Base-by-base conservation (phyloP, 2,113 vertebrate species). In the Gavialis gangeticus region DNA sequence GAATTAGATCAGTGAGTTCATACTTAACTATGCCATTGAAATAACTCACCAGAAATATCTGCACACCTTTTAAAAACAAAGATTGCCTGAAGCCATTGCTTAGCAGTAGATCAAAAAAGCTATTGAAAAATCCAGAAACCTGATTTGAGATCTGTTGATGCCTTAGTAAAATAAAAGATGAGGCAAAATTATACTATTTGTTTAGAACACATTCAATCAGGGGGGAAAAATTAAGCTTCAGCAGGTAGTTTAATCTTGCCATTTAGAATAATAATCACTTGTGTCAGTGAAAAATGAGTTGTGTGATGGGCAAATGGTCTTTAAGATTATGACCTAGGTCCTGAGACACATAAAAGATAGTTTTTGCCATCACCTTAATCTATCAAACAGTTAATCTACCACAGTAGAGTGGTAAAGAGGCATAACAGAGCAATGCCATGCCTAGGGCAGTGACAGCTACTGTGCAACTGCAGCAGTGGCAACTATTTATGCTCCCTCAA, bases 1-100 rank as follows among this genome's bases (percentile, higher is more conserved):
- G 87, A 95, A 97, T 89, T 96, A 96, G 96, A 93, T 96, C 96
- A 96, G 56, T n/a, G 84, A 97, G 82, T 95, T 94, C 87, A 93
- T 89, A 82, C 81, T 67, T 67, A 91, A 90, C 57, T 54, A 66
- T 89, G 93, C 87, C 93, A 81, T 91, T 94, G 84, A 55, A 94
- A 8, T 66, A 92, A 59, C 84, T 95, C 62, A 21, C 63, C 76
- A 82, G 88, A 96, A 93, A 73, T 84, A 82, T 96, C 90, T 96
- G 90, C 94, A 85, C 94, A 92, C 91, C 92, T 96, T 94, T 94
- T 80, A 92, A 92, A 96, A 92, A 82, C 16, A 83, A 87, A 62
- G 77, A 91, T 87, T 95, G 94, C 93, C 92, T 95, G 87, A 96
- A 93, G 93, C 93, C 88, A 90, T 90, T 87, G 84, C 89, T 96